Conservation (phyloP, 2,113 vertebrate genomes). For the Tyto alba region DNA sequence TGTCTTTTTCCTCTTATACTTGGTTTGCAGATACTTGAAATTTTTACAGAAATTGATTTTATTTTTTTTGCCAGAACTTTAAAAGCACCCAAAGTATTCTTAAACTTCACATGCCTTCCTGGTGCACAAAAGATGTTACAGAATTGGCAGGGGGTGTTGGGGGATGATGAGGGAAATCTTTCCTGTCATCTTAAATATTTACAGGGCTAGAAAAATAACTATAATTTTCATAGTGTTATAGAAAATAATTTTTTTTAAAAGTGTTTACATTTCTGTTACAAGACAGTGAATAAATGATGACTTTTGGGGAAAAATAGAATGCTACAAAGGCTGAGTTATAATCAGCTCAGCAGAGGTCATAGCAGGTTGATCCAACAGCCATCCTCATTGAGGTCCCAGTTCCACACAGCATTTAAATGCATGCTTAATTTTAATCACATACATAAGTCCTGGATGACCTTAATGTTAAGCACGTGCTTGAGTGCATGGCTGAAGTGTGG, state of each 20-base stretch:
- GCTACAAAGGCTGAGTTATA: not conserved
- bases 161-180: not conserved
- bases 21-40: not conserved
- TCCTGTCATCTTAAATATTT: conserved; percentile 9
- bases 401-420: conserved; percentile 18
- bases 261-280: conserved; percentile 30
- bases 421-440: conserved; percentile 50
- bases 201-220: conserved; percentile 25
- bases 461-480: not conserved
- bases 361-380: conserved; percentile 42
- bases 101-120: not conserved
- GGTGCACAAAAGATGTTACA: not conserved
- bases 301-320: not conserved
- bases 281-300: not conserved
- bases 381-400: not conserved
- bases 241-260: too few relatives aligned
- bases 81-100: not conserved
- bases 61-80: not conserved
- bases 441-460: conserved; percentile 23
- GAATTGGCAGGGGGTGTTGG: not conserved
- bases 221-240: not conserved
- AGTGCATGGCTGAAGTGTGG: not conserved
- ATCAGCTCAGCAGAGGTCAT: conserved; percentile 34
- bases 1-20: not conserved
- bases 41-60: not conserved